phyloP scores from a whole-genome alignment of 92 coral and sea anemone genomes.

The Isaurus tuberculatus region DNA sequence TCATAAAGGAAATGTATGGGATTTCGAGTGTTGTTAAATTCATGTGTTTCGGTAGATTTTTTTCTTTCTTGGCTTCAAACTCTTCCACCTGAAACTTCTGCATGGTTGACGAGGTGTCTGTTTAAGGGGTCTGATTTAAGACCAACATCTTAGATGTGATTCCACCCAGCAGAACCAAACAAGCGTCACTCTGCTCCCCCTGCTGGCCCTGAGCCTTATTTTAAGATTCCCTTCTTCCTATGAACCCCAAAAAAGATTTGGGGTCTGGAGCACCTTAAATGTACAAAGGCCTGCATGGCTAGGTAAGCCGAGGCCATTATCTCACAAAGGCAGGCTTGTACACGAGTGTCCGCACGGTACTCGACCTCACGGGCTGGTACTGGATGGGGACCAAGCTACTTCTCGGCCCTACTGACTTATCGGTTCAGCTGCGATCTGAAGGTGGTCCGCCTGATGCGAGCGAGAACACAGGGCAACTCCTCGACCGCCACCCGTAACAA shows the following conservation, averaged over 20 bases:
- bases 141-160: slow-evolving; percentile 44
- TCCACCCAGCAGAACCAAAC: slow-evolving; percentile 44
- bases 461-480: slow-evolving; percentile 22
- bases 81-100: neutral
- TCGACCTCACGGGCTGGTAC: slow-evolving; percentile 31
- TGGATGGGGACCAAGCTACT: slow-evolving; percentile 50
- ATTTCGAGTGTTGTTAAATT: neutral
- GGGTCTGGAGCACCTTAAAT: slow-evolving; percentile 9
- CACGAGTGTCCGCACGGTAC: neutral
- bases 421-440: slow-evolving; percentile 27
- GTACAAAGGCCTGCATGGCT: neutral
- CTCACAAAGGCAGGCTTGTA: slow-evolving; percentile 46
- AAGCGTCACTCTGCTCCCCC: slow-evolving; percentile 39
- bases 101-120: slow-evolving; percentile 23
- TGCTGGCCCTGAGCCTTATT: slow-evolving; percentile 31
- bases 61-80: slow-evolving; percentile 4
- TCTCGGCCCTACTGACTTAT: slow-evolving; percentile 26
- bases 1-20: slow-evolving; percentile 14
- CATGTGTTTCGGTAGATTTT: neutral
- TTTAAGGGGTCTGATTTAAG: neutral
- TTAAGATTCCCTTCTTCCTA: slow-evolving; percentile 31
- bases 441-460: slow-evolving; percentile 6
- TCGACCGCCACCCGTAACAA: neutral
- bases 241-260: slow-evolving; percentile 56
- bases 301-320: neutral